These are phyloP conservation scores for Bugula neritina DNA, from an alignment of 2,888 invertebrate genomes.

Conservation along the genomic window DNA sequence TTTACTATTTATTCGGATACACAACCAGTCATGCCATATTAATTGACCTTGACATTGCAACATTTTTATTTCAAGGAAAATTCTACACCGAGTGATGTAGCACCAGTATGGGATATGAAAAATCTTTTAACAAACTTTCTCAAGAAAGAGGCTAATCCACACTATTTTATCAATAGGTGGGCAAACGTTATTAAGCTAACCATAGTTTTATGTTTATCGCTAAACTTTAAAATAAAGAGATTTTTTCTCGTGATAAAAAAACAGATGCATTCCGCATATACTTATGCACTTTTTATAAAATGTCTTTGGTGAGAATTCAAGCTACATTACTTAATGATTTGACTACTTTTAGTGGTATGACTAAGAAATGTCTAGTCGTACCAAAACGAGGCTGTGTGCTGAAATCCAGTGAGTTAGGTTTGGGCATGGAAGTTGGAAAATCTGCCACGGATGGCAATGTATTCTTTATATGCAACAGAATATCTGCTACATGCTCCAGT, in stretches of 20 bases:
- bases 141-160: background rate
- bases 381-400: background rate
- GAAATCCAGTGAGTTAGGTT: background rate
- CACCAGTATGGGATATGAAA: conserved; percentile 6
- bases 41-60: no score
- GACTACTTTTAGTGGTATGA: background rate
- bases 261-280: no score
- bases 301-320: no score
- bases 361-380: conserved; percentile 14
- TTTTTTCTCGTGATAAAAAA: no score
- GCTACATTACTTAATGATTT: no score
- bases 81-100: background rate
- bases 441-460: background rate
- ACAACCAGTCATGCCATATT: no score
- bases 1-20: no score
- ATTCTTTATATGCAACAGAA: conserved; percentile 12
- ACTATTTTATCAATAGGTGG: background rate
- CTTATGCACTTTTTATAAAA: no score
- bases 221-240: no score
- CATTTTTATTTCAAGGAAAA: no score
- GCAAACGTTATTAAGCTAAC: no score
- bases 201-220: no score
- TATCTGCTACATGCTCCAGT: conserved; percentile 1
- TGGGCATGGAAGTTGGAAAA: conserved; percentile 2
- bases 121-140: background rate